Percentiles rank a stretch among this genome's conserved stretches.
Conservation (phyloP, 2,113 vertebrate genomes). For the Epinephelus cyanopodus region DNA sequence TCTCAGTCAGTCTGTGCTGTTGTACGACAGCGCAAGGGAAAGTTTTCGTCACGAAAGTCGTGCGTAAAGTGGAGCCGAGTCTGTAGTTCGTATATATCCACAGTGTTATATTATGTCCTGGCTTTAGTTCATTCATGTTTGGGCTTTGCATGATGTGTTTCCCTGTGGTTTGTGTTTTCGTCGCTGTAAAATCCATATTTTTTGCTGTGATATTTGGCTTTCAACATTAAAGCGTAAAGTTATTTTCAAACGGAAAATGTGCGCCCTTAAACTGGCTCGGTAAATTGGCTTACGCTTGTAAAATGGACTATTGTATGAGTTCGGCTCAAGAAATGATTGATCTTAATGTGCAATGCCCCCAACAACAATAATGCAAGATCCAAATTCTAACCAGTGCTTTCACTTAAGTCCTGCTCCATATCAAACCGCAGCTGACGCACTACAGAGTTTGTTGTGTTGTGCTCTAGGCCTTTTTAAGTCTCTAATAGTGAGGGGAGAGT, state of each 20-base stretch:
- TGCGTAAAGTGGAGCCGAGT: slow-evolving; percentile 54
- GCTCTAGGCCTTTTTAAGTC: neutral
- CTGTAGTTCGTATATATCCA: neutral
- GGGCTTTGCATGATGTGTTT: neutral
- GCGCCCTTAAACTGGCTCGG: neutral
- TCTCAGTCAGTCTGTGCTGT: neutral
- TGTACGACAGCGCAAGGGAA: neutral
- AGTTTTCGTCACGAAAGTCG: neutral
- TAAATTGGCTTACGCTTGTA: neutral
- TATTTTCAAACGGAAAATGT: neutral
- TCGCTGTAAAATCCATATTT: neutral
- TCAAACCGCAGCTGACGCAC: neutral
- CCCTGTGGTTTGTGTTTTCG: neutral
- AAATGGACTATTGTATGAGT: neutral
- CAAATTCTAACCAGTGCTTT: neutral
- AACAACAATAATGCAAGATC: neutral
- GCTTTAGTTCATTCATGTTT: neutral
- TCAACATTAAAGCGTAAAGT: neutral
- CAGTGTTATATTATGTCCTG: no score
- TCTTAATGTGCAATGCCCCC: neutral
- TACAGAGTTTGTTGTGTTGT: slow-evolving; percentile 11
- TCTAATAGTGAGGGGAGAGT: neutral
- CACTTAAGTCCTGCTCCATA: neutral
- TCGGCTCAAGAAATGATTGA: neutral
- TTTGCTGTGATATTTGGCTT: neutral